These are phyloP conservation scores for Orthonychiurus folsomi DNA, from an alignment of 2,888 invertebrate species.

Conservation along the genomic window DNA sequence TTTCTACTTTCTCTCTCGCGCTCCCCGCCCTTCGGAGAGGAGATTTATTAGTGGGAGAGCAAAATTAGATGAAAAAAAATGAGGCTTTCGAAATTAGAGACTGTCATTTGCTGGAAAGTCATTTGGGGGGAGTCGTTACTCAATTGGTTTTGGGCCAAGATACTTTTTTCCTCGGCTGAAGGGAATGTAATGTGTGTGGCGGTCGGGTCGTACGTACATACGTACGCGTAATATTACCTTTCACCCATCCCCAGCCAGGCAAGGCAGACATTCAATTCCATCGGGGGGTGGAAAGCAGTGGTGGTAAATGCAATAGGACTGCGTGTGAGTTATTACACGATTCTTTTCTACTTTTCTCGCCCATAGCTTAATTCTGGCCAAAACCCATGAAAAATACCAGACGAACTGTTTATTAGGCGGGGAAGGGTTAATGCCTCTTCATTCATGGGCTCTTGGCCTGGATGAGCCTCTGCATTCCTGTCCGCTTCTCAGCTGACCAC, in stretches of 20 bases:
- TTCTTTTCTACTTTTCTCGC: not conserved
- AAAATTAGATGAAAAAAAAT: slow-evolving; percentile 1
- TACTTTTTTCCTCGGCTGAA: not conserved
- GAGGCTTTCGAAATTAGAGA: slow-evolving; percentile 6
- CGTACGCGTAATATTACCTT: no score
- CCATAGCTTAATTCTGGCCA: not conserved
- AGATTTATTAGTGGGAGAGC: not conserved
- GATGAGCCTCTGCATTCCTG: no score
- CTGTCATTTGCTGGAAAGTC: slow-evolving; percentile 5
- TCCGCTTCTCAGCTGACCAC: no score
- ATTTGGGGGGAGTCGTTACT: slow-evolving; percentile 2
- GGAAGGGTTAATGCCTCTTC: not conserved
- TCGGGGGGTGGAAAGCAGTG: not conserved
- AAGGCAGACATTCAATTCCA: not conserved
- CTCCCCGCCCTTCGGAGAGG: not conserved
- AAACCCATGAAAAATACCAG: not conserved
- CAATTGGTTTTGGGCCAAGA: slow-evolving; percentile 11
- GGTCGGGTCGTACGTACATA: no score
- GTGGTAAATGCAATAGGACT: not conserved
- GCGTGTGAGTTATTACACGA: not conserved
- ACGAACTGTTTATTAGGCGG: not conserved
- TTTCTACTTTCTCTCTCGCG: not conserved
- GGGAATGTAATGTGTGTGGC: no score
- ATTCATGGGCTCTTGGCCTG: no score
- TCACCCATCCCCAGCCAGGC: no score